Evolutionary conservation across 2,888 invertebrate species (phyloP), one percentile per base, ranked within the genome.

Genomic region (Spodoptera littoralis): DNA sequence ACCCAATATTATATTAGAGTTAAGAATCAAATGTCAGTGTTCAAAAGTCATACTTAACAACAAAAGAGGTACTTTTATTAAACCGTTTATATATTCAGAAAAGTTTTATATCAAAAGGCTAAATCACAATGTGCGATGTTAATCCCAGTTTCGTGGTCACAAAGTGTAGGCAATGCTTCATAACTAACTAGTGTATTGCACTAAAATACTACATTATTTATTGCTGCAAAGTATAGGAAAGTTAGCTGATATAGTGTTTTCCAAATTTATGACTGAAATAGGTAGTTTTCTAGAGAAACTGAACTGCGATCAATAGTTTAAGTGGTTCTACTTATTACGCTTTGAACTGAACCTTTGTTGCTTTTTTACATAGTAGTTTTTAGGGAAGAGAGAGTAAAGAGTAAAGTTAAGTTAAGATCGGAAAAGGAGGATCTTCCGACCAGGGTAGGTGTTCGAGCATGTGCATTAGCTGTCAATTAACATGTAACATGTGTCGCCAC

Each of bases 151-250:
- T 46, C 51, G 24, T 46, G 41, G 41, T 49, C 22, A 48, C 9
- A n/a, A 57, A 70, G 13, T 36, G 13, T 22, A 53, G 8, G 44
- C 13, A 30, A 57, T 75, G 27, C 13, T 24, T 56, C 27, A 47
- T 63, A 50, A 60, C 47, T 30, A 45, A 11, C 4, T 30, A n/a
- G 24, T 50, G 45, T 50, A 51, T 12, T 63, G 47, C 36, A 63
- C 56, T 62, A 45, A 59, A 70, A 54, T 47, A 22, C 48, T 45
- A 18, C n/a, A 18, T 63, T 63, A 56, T 70, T 59, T 64, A 59
- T 56, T 22, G 51, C 27, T 18, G 24, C 11, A 49, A 62, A 74
- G 46, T 59, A 49, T 45, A 42, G 11, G 13, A n/a, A 60, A 61
- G 36, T 61, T 49, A 13, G 44, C 43, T 59, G 48, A 50, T 62